These are phyloP conservation scores for Menidia menidia DNA, from an alignment of 2,797 vertebrate species.

Conservation along the genomic window DNA sequence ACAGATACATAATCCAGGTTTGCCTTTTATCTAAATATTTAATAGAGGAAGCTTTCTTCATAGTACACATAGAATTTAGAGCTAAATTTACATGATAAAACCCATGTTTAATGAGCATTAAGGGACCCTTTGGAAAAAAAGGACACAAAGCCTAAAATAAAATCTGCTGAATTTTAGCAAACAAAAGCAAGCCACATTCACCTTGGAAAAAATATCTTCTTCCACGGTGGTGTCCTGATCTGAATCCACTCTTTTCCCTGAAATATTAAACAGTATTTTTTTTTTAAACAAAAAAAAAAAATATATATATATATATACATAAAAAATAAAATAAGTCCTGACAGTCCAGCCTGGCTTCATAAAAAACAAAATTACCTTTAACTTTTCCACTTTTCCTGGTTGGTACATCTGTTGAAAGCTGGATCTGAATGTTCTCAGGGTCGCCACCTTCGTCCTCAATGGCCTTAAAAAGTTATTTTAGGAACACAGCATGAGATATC, in stretches of 20 bases:
- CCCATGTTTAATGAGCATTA: no score
- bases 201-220: slow-evolving; percentile 91
- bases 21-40: background rate
- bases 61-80: no score
- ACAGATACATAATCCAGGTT: background rate
- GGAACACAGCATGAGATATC: background rate
- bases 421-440: slow-evolving; percentile 90
- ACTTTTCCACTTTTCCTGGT: slow-evolving; percentile 89
- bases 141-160: background rate
- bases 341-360: background rate
- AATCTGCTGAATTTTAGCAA: background rate
- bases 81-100: no score
- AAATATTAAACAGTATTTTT: slow-evolving; percentile 14
- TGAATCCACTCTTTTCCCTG: slow-evolving; percentile 92
- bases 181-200: slow-evolving; percentile 59
- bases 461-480: slow-evolving; percentile 79
- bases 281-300: background rate
- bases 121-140: background rate
- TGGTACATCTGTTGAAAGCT: slow-evolving; percentile 82
- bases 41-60: background rate
- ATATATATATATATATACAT: no score
- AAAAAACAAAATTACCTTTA: slow-evolving; percentile 85
- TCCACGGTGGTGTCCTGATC: slow-evolving; percentile 88
- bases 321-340: background rate
- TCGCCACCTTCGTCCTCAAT: slow-evolving; percentile 96